These are phyloP conservation scores for Papilio xuthus DNA, from an alignment of 1,140 invertebrate genomes.

Conservation along the genomic window DNA sequence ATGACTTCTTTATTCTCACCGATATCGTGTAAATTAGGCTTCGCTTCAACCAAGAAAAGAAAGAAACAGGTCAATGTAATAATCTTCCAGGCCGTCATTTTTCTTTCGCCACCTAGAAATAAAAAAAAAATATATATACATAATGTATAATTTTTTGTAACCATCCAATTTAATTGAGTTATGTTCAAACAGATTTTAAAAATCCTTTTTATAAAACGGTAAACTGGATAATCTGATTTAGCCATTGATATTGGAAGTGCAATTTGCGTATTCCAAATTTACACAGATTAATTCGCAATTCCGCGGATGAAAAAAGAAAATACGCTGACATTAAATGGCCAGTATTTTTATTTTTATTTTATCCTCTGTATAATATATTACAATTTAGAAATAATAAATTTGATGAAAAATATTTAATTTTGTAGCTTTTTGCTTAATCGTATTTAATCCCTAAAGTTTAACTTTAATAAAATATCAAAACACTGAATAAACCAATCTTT, in stretches of 20 bases:
- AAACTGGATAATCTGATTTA: neutral
- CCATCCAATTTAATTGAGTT: too few relatives aligned
- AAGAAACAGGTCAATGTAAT: slow-evolving; percentile 55
- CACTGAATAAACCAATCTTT: neutral
- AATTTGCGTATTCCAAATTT: neutral
- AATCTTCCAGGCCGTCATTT: slow-evolving; percentile 63
- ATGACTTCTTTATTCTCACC: slow-evolving; percentile 59
- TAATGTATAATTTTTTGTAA: slow-evolving; percentile 21
- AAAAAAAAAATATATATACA: too few relatives aligned
- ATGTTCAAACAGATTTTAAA: neutral
- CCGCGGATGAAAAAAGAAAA: neutral
- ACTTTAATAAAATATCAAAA: neutral
- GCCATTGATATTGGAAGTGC: neutral
- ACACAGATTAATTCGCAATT: neutral
- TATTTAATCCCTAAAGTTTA: neutral
- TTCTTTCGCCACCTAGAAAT: slow-evolving; percentile 48
- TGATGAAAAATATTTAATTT: neutral
- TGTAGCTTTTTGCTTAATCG: neutral
- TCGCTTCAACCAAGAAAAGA: slow-evolving; percentile 56
- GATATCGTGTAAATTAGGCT: slow-evolving; percentile 50
- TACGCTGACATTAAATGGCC: neutral
- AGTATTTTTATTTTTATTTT: neutral
- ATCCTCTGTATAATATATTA: too few relatives aligned
- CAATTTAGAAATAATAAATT: neutral
- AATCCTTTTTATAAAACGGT: neutral